Evolutionary conservation across 1,140 invertebrate species (phyloP), one percentile per base, ranked within the genome.

Genomic region (Drosophila carrolli): DNA sequence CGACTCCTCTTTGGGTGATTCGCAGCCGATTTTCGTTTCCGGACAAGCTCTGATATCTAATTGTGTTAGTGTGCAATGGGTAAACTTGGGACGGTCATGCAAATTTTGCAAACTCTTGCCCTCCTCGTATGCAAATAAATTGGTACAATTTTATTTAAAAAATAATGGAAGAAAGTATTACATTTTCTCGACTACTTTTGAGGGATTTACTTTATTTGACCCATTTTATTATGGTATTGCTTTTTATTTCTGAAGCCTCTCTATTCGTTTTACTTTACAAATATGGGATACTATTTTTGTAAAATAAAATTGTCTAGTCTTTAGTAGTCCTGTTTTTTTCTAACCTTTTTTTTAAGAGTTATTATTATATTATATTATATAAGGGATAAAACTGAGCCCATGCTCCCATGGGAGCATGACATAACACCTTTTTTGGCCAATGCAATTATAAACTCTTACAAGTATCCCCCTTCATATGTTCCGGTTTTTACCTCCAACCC

Each of bases 31-130:
- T 63, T 56, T 62, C 56, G 50, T 90, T 84, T 89, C 85, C 81
- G 84, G 66, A 78, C 70, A 75, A 90, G 81, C 75, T 78, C 53
- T 63, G 57, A 44, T 75, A 90, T 78, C 56, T 81, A 88, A 88
- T 81, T 88, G 80, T 89, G 84, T 89, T 88, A 83, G 57, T 83
- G 76, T 80, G 80, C 61, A 74, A 67, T 73, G 67, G 59, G 48
- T 68, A 72, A 75, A 53, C 50, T 63, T 35, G 38, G 51, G 38
- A 65, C 27, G 55, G 61, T 19, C 43, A 70, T 82, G 75, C 59
- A 70, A 82, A 79, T 68, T 62, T 48, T 48, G 10, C 9, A 16
- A 70, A 27, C 41, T 32, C 41, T 41, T 62, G 44, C 65, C 35
- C 44, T 70, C 19, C 50, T 53, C 16, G 46, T 40, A 68, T 41